Evolutionary conservation across 2,797 vertebrate species (phyloP), one percentile per base, ranked within the genome.

Genomic region (Propithecus deckenii): DNA sequence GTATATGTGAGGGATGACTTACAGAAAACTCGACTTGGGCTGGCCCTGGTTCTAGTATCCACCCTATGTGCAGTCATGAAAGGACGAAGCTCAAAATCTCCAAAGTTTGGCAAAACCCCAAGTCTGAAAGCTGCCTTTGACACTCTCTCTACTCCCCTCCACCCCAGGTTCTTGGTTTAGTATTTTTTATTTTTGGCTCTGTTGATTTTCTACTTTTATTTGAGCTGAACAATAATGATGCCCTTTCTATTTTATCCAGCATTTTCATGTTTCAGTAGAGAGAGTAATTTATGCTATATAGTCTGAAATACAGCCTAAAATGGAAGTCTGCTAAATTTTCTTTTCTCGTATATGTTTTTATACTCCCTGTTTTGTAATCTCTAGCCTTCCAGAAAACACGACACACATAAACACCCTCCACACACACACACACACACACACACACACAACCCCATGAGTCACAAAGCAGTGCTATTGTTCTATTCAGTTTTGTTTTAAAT

Each of bases 401-500:
- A 46, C 23, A 86, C 63, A 52, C 22, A 25, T 80, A 84, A 95
- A 48, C 30, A 18, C 20, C 85, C 46, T 25, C 12, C 63, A 65
- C 32, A 65, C 63, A 65, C n/a, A 48, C 46, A 59, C 55, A 88
- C 32, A 94, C 57, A 59, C 43, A 50, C 46, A 61, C 41, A 48
- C 46, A 59, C 55, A 88, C 32, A 89, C 32, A 94, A 11, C 17
- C 28, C 8, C 30, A 32, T 76, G 46, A 81, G 23, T 95, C 80
- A 95, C 52, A 95, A 96, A 92, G 30, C 8, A 69, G 10, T 91
- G 32, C 38, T 94, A 96, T 97, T 84, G 38, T 95, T 96, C 72
- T 79, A 78, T 67, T 96, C 22, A 67, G 38, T 95, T 96, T 95
- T 94, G 28, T 71, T 96, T 91, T 93, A 91, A 95, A 92, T 92